Evolutionary conservation across 2,797 vertebrate species (phyloP), one percentile per base, ranked within the genome.

Genomic region (Uromys caudimaculatus): DNA sequence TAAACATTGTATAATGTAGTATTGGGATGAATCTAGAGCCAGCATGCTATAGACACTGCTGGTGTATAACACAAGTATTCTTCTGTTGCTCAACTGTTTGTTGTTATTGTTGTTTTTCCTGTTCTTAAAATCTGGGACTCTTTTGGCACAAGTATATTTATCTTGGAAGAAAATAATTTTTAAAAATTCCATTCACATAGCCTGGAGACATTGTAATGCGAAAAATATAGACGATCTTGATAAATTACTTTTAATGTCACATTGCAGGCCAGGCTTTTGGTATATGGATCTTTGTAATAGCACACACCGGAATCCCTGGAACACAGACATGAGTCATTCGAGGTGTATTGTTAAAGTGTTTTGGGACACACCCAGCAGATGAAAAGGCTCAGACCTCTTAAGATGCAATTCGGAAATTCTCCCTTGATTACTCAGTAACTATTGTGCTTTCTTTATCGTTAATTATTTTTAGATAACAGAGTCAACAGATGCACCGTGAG

Each of bases 341-440:
- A 85, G 76, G 75, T 94, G 81, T 75, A 85, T 94, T 95, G 97
- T 96, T 92, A 29, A 91, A 52, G 88, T 94, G 76, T 94, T 95
- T 95, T n/a, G 89, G 52, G 96, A 93, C 95, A 98, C 95, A 93
- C 94, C 95, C 96, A 95, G 0, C 56, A 78, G 78, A 95, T 95
- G 79, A 95, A 97, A 96, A 96, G 90, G 78, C 82, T 95, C 85
- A 95, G 91, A 95, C 88, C 71, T 84, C n/a, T 94, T 95, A 50
- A 92, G 89, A 64, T 93, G 17, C 83, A 89, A 73, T 96, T 96
- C 95, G 71, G 71, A 95, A 97, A 96, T 97, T 96, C 95, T 94
- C 81, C 32, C 54, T 54, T 94, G 62, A 62, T 94, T 88, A 90
- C 83, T 98, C 64, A 96, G 76, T 93, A 60, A 52, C 86, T 73